A percentile compares a stretch with the other conserved stretches of the same genome.
Evolutionary conservation across 35 echinoderm and acorn worm genomes (phyloP).

Genomic region (Apostichopus californicus): DNA sequence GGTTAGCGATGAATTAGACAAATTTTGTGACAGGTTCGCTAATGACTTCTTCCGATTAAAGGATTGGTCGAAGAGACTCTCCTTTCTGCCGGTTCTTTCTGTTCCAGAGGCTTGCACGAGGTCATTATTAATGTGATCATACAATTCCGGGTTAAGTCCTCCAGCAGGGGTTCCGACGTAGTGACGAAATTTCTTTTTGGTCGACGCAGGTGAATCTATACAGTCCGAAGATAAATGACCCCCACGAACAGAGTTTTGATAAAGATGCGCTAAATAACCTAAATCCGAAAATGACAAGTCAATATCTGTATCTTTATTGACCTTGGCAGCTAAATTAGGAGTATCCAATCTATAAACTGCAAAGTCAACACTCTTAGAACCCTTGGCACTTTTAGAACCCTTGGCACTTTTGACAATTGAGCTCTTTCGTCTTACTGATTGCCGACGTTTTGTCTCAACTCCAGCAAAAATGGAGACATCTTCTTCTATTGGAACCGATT

Average conservation of each 20-base stretch:
- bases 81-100: not conserved
- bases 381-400: no score
- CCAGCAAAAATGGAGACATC: conserved; percentile 6
- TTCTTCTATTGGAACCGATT: not conserved
- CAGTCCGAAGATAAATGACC: not conserved
- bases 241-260: not conserved
- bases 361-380: not conserved
- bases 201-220: not conserved
- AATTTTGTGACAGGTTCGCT: not conserved
- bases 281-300: conserved; percentile 35
- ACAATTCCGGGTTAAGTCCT: not conserved
- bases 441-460: not conserved
- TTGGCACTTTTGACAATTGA: not conserved
- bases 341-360: conserved; percentile 26
- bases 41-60: conserved; percentile 3
- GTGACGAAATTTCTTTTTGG: not conserved
- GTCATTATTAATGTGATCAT: conserved; percentile 15
- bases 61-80: not conserved
- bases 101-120: not conserved
- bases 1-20: not conserved
- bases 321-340: conserved; percentile 22
- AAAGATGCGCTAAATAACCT: conserved; percentile 13
- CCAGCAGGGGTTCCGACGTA: conserved; percentile 8
- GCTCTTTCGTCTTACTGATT: not conserved
- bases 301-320: conserved; percentile 25